Evolutionary conservation across 2,113 vertebrate genomes (phyloP), one percentile per base, ranked within the genome.

Genomic region (Nyctereutes procyonoides): DNA sequence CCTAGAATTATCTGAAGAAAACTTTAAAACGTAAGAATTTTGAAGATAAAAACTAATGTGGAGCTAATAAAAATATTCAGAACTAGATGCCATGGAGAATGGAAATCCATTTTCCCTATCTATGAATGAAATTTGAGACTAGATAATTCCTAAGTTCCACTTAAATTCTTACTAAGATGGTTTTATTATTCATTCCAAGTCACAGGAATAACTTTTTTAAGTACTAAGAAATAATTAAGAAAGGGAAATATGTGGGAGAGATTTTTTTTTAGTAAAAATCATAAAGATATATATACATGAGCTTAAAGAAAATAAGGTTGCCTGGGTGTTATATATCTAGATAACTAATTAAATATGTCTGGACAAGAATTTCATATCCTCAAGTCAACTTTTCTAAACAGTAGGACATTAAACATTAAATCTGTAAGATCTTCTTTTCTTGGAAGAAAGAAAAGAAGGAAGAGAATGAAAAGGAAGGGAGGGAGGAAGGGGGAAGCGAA

Each of bases 401-500:
- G 3, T 67, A 16, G 67, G 10, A 20, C 67, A 69, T n/a, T n/a
- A 83, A 79, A 83, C 8, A 86, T 2, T 65, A 58, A 48, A 58
- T 83, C 11, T 84, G 14, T 81, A 79, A 89, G 15, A 93, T 60
- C 1, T 20, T 62, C 12, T 62, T 26, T 62, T 94, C 11, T 26
- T 73, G 35, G 51, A 85, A n/a, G 28, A 65, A 85, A 73, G 62
- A 55, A 22, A 28, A 8, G n/a, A 5, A 38, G 5, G 8, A 2
- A 51, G 11, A 28, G 11, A 32, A 32, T 17, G 1, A 1, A 14
- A 2, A 8, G 26, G 14, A 48, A 12, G 1, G 1, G 6, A 20
- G n/a, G 0, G 6, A 62, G 32, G 8, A 5, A 11, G 3, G 9
- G 9, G 3, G 1, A 15, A 19, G 26, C 1, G 2, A 15, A 38